Conservation (phyloP, 2,888 invertebrate species). For the Protodeltote pygarga region DNA sequence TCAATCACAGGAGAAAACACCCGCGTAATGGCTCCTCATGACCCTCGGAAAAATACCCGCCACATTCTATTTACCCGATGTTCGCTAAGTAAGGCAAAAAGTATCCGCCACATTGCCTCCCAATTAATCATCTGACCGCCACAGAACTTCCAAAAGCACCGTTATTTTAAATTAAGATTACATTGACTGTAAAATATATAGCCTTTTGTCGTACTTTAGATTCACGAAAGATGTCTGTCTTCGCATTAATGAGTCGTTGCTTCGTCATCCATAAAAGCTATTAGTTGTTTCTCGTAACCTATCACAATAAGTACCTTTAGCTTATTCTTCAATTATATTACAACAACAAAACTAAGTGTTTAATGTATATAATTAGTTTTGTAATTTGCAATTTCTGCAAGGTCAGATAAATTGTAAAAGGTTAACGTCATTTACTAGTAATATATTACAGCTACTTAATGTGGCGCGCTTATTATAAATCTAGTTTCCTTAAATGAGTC, state of each 20-base stretch:
- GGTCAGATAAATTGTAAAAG: conserved; percentile 25
- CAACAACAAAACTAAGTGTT: conserved; percentile 17
- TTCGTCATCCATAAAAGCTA: conserved; percentile 25
- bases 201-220: conserved; percentile 36
- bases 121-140: conserved; percentile 72
- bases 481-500: conserved; percentile 11
- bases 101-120: conserved; percentile 60
- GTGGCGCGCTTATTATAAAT: conserved; percentile 1
- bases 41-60: conserved; percentile 62
- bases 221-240: conserved; percentile 24
- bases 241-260: conserved; percentile 22
- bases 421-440: too few relatives aligned
- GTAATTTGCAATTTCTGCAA: conserved; percentile 34
- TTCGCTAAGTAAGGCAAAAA: conserved; percentile 78
- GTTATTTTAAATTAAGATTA: conserved; percentile 67
- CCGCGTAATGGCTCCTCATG: conserved; percentile 76
- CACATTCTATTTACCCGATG: conserved; percentile 71
- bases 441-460: conserved; percentile 4
- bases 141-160: conserved; percentile 62
- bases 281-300: conserved; percentile 24
- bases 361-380: conserved; percentile 25
- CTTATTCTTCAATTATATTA: conserved; percentile 20
- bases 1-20: conserved; percentile 78
- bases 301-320: conserved; percentile 10
- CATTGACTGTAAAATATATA: conserved; percentile 46